Conservation (phyloP, 2,113 vertebrate species). For the Cacatua alba region DNA sequence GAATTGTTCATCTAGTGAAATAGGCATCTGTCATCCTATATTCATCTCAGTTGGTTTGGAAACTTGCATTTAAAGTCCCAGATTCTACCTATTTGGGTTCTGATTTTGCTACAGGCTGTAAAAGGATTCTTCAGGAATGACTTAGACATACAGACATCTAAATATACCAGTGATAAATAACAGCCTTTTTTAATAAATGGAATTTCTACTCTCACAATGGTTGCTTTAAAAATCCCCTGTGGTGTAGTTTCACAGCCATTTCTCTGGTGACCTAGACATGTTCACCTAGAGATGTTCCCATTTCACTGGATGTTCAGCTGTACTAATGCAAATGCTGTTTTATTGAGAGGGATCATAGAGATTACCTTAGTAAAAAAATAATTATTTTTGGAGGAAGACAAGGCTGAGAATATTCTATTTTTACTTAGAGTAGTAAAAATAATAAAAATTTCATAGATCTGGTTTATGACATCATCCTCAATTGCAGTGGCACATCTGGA, state of each 20-base stretch:
- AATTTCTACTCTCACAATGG: background rate
- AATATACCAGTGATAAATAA: background rate
- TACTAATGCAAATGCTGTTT: background rate
- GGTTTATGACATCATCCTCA: background rate
- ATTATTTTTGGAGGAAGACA: background rate
- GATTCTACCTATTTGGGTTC: background rate
- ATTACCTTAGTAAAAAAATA: background rate
- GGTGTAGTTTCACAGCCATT: background rate
- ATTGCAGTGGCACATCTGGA: background rate
- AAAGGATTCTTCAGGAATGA: background rate
- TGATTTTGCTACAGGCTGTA: background rate
- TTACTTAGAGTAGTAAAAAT: background rate
- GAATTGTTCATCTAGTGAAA: background rate
- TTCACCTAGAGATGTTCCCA: background rate
- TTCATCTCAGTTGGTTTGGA: background rate
- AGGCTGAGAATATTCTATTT: background rate
- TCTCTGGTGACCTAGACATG: background rate
- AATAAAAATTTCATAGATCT: background rate
- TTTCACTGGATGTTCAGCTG: background rate
- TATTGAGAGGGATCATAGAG: background rate
- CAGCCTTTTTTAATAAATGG: background rate
- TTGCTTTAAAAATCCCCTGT: background rate
- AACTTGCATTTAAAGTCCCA: background rate
- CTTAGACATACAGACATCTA: background rate
- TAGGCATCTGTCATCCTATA: background rate